Percentiles rank a stretch among this genome's conserved stretches.
Conservation (phyloP, 2,113 vertebrate species). For the Trichomycterus rosablanca region DNA sequence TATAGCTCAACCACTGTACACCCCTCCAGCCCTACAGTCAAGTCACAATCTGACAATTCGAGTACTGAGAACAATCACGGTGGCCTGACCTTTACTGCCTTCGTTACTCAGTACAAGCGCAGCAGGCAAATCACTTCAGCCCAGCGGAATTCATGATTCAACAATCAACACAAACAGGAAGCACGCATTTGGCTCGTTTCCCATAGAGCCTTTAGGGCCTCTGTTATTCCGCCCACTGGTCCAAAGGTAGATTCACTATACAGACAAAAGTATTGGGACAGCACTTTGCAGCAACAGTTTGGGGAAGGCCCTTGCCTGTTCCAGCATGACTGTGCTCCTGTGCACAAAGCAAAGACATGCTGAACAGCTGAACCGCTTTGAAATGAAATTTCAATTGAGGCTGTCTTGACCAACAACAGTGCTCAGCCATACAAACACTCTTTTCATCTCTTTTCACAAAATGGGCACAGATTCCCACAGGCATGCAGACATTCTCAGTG, state of each 20-base stretch:
- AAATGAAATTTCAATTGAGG: no score
- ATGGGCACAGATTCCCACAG: no score
- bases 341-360: no score
- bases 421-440: no score
- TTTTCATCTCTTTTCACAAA: no score
- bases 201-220: conserved; percentile 16
- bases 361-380: no score
- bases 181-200: conserved; percentile 12
- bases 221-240: conserved; percentile 2
- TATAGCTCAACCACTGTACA: neutral
- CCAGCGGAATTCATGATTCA: conserved; percentile 23
- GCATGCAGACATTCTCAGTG: no score
- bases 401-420: no score
- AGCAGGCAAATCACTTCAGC: conserved; percentile 6
- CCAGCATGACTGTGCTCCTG: no score
- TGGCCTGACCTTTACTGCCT: neutral
- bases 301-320: no score
- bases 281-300: no score
- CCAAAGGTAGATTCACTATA: neutral
- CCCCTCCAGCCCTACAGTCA: neutral
- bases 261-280: no score
- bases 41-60: conserved; percentile 16
- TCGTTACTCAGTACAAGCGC: conserved; percentile 16
- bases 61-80: neutral
- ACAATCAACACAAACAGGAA: conserved; percentile 34